Base-by-base conservation (phyloP, 2,113 vertebrate species). In the Lethenteron camtschaticum region DNA sequence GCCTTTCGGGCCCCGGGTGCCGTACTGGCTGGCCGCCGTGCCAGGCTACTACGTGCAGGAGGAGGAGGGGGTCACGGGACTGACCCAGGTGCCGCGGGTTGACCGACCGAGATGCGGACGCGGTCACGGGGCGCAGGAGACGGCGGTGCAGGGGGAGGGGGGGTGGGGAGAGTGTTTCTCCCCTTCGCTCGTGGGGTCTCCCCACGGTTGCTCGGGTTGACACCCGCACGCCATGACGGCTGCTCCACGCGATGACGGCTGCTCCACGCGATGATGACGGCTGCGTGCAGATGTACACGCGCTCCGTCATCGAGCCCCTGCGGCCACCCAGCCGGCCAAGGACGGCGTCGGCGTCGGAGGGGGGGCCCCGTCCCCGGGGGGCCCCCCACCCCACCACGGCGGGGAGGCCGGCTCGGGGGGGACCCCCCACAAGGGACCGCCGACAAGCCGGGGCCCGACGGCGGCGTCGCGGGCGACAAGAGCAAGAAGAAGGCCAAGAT, bases 241-340 rank as follows among this genome's bases (percentile, higher is more conserved):
- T 66, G 60, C 60, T 66, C 20, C 14, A 66, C 20, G 20, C 60
- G 6, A 14, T 66, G 6, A 10, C 14, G 14, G 20, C 8, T 10
- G 14, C 20, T 14, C 60, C 14, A 66, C 20, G 6, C 20, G 6
- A 14, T 66, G 14, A 3, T 11, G 1, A 57, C 24, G 73, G 14
- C 71, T 73, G 74, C 72, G 59, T 66, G 73, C 74, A 97, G 92
- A 90, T 96, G 58, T 95, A 95, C 75, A 97, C 92, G 4, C 86
- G 90, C 66, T 97, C 92, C 0, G 88, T 97, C 74, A 89, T 97
- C 24, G 87, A 95, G 2, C 89, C 89, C 9, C 76, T 92, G 73
- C 86, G 86, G 59, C 77, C 79, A 4, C 79, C 57, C 63, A 66
- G n/a, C 81, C 85, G 3, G 89, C 85, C 77, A 87, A 86, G 79